Evolutionary conservation across 2,888 invertebrate species (phyloP), one percentile per base, ranked within the genome.

Genomic region (Tipula unca): DNA sequence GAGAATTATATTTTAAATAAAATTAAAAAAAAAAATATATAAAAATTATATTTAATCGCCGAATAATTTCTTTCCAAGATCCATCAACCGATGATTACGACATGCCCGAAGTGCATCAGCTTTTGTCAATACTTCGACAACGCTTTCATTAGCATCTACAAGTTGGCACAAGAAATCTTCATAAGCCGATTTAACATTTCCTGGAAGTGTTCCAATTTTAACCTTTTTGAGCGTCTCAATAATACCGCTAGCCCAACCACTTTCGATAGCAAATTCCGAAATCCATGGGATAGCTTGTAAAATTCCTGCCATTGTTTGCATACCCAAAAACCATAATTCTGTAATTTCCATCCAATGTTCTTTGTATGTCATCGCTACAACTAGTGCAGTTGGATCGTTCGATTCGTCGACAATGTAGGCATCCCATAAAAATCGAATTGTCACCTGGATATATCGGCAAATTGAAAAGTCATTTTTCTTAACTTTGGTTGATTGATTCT

Each of bases 241-340:
- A 86, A 97, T 97, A 13, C 97, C 97, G 89, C 96, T 95, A 3
- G 96, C 95, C 97, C 97, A 98, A n/a, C 97, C 97, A 89, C 97
- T 97, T 88, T 97, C 97, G 86, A 97, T 94, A 3, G 96, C 95
- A 91, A 97, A 97, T 88, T 97, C 96, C 0, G 96, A 96, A 87
- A 97, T 94, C 97, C 97, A 97, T 3, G 97, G 96, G 87, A 97
- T 93, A 86, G 94, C 93, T 20, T 96, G 94, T 69, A 97, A 91
- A 0, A 97, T 94, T 39, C 95, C 94, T 88, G 96, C 94, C 93
- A 98, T 95, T 0, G 97, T 97, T 90, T 97, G 97, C 96, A 98
- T 97, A 29, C 97, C 97, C 87, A 98, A 92, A 90, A 97, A 98
- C 98, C 98, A 98, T 14, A 98, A 91, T 89, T 98, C 98, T 89